These are phyloP conservation scores for Centrocercus urophasianus DNA, from an alignment of 2,113 vertebrate species.

Conservation along the genomic window DNA sequence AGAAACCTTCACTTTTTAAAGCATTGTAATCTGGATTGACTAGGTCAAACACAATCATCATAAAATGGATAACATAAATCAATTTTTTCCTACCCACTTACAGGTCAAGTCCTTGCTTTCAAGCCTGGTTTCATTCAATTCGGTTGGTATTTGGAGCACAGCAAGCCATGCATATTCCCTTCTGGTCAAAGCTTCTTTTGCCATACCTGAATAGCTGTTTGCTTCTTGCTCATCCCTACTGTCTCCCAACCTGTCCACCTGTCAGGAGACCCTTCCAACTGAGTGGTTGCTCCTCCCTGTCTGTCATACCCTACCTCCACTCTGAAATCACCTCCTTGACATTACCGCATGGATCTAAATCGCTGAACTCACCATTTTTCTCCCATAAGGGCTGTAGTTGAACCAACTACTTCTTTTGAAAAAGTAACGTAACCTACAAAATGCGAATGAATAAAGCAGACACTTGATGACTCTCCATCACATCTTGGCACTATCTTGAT, in stretches of 20 bases:
- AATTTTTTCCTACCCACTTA: not conserved
- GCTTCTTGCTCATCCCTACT: not conserved
- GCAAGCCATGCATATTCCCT: not conserved
- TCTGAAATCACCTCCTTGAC: not conserved
- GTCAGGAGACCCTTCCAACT: not conserved
- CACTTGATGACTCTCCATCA: not conserved
- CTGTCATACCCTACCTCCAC: not conserved
- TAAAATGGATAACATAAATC: not conserved
- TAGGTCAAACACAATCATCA: not conserved
- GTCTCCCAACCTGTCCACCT: not conserved
- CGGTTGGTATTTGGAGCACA: not conserved
- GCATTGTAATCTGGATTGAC: not conserved
- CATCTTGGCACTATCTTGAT: not conserved
- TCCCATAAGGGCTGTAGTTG: not conserved
- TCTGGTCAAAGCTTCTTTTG: not conserved
- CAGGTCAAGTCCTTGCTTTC: not conserved
- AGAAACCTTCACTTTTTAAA: not conserved
- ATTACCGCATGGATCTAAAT: not conserved
- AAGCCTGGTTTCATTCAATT: not conserved
- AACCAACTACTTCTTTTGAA: not conserved
- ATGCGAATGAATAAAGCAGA: not conserved
- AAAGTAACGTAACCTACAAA: not conserved
- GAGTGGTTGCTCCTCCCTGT: not conserved
- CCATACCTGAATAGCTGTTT: not conserved
- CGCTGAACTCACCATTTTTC: not conserved